Evolutionary conservation across 1,140 invertebrate genomes (phyloP).

Genomic region (Trigoniulus corallinus): DNA sequence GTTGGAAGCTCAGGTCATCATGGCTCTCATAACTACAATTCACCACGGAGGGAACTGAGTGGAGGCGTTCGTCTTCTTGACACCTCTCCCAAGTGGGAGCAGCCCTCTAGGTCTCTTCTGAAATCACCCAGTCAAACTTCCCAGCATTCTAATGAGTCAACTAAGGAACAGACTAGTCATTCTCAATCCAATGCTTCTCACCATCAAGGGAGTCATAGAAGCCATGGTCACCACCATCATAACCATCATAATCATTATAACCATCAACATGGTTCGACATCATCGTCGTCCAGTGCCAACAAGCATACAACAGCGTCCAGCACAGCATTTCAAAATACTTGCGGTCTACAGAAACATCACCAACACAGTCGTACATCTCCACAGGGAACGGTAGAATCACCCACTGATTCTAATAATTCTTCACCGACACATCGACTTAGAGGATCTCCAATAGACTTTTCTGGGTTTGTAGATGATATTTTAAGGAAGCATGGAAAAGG

Average conservation of each 20-base stretch:
- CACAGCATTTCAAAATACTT: too few relatives aligned
- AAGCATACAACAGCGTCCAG: too few relatives aligned
- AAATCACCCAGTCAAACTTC: constrained; percentile 10
- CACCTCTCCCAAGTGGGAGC: constrained; percentile 1
- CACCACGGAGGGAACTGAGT: background rate
- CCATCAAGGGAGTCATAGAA: too few relatives aligned
- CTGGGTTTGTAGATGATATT: background rate
- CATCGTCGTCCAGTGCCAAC: too few relatives aligned
- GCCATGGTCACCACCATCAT: background rate
- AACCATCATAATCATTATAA: background rate
- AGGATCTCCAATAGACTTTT: background rate
- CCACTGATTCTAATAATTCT: background rate
- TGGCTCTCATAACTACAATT: background rate
- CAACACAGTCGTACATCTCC: background rate
- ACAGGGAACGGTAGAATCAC: background rate
- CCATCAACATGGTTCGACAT: too few relatives aligned
- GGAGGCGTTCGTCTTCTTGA: constrained; percentile 14
- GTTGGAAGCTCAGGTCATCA: background rate
- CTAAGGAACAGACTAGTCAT: constrained; percentile 3
- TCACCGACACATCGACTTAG: background rate
- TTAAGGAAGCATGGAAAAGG: background rate
- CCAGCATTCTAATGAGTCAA: constrained; percentile 4
- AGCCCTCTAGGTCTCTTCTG: constrained; percentile 8
- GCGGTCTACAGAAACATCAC: background rate
- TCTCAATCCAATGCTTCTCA: too few relatives aligned